Conservation (phyloP, 1,140 invertebrate genomes). For the Scaptomyza graminum region DNA sequence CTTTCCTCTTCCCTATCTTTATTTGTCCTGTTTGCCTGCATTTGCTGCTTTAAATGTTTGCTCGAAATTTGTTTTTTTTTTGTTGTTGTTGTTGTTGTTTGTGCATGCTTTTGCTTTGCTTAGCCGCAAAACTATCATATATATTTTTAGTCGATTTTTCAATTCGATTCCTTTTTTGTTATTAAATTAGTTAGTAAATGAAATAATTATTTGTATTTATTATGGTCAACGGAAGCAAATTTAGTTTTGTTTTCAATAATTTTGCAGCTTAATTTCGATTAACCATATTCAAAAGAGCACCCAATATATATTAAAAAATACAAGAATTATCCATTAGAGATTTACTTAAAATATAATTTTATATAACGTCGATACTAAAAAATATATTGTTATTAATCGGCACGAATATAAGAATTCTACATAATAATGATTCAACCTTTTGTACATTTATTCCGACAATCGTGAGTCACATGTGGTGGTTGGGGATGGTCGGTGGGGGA, state of each 20-base stretch:
- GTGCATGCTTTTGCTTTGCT: background rate
- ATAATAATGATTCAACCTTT: background rate
- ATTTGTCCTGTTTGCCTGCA: conserved; percentile 44
- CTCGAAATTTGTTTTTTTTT: conserved; percentile 2
- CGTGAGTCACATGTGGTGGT: conserved; percentile 27
- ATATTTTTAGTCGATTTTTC: too few relatives aligned
- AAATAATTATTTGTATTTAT: background rate
- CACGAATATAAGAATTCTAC: too few relatives aligned
- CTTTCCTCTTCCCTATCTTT: conserved; percentile 10
- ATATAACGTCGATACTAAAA: too few relatives aligned
- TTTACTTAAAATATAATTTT: too few relatives aligned
- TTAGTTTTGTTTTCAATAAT: too few relatives aligned
- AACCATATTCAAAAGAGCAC: too few relatives aligned
- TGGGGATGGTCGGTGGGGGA: background rate
- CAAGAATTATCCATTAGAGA: too few relatives aligned
- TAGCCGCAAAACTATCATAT: background rate
- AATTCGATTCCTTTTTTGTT: too few relatives aligned
- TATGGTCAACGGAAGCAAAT: too few relatives aligned
- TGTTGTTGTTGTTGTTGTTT: background rate
- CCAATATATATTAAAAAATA: too few relatives aligned
- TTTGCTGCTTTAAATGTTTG: conserved; percentile 23
- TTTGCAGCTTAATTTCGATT: too few relatives aligned
- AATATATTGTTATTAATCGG: too few relatives aligned
- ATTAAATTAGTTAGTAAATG: background rate
- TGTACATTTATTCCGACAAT: background rate